phyloP scores from a whole-genome alignment of 2,113 vertebrate genomes.

The Chlamydotis undulata region DNA sequence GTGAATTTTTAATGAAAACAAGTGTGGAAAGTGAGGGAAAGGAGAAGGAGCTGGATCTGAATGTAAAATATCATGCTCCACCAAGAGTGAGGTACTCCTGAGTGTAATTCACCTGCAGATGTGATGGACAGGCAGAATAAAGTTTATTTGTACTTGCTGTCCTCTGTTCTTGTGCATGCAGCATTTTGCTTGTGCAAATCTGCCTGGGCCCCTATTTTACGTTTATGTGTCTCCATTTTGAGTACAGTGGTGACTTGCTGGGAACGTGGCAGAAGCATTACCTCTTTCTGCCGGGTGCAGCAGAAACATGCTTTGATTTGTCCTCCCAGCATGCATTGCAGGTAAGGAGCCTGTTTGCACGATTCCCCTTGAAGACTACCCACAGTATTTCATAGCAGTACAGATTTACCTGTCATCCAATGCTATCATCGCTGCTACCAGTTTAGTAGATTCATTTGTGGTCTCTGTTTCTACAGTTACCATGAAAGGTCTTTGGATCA shows the following conservation, averaged over 20 bases:
- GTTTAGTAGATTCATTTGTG: not conserved
- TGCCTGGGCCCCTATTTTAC: not conserved
- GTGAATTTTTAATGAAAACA: not conserved
- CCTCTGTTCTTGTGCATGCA: not conserved
- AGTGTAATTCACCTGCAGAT: not conserved
- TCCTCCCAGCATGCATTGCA: not conserved
- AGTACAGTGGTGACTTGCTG: not conserved
- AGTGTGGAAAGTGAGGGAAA: not conserved
- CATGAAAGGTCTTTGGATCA: not conserved
- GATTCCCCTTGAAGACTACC: not conserved
- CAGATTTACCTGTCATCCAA: not conserved
- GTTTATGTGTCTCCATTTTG: fast-evolving
- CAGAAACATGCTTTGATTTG: not conserved
- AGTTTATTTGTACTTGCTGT: not conserved
- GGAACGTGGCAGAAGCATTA: fast-evolving
- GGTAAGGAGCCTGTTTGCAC: not conserved
- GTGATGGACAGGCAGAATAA: not conserved
- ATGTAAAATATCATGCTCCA: not conserved
- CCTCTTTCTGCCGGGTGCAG: not conserved
- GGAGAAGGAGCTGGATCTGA: not conserved
- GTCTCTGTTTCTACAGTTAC: not conserved
- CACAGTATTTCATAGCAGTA: not conserved
- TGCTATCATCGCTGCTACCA: not conserved
- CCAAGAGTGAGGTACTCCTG: fast-evolving
- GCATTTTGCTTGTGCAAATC: not conserved